phyloP scores from a whole-genome alignment of 2,113 vertebrate species.

The Phalacrocorax brasilianus region DNA sequence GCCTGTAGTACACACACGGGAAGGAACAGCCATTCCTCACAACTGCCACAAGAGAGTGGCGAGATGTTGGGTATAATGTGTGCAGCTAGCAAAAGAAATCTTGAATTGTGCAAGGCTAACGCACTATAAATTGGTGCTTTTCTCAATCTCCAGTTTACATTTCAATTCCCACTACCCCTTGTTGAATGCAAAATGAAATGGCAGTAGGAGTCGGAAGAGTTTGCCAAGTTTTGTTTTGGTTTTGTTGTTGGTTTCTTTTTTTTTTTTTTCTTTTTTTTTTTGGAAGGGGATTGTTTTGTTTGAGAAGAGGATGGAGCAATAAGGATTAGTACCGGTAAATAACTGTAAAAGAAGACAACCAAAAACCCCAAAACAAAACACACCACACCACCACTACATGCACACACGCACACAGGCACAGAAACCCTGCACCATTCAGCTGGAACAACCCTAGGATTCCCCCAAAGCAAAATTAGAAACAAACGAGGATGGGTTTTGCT shows the following conservation, averaged over 20 bases:
- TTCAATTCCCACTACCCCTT: constrained; percentile 45
- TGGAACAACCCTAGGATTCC: constrained; percentile 34
- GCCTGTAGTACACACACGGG: constrained; percentile 69
- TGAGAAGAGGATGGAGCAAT: neutral
- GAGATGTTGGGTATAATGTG: constrained; percentile 22
- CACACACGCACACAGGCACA: neutral
- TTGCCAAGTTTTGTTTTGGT: constrained; percentile 34
- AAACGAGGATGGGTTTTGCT: neutral
- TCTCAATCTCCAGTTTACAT: constrained; percentile 12
- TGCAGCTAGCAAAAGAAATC: constrained; percentile 61
- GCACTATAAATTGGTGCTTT: constrained; percentile 50
- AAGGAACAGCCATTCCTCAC: constrained; percentile 59
- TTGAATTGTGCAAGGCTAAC: constrained; percentile 46
- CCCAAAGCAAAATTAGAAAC: constrained; percentile 46
- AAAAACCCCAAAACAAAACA: neutral
- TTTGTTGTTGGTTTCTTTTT: neutral
- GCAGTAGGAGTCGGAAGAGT: constrained; percentile 38
- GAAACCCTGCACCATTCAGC: constrained; percentile 6
- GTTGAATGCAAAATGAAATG: constrained; percentile 62
- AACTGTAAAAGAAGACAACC: neutral
- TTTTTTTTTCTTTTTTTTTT: neutral
- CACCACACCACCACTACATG: neutral
- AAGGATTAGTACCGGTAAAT: neutral
- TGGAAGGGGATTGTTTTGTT: neutral
- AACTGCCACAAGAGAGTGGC: constrained; percentile 44